phyloP scores from a whole-genome alignment of 1,140 invertebrate genomes.

The Gyrodactylus bullatarudis region DNA sequence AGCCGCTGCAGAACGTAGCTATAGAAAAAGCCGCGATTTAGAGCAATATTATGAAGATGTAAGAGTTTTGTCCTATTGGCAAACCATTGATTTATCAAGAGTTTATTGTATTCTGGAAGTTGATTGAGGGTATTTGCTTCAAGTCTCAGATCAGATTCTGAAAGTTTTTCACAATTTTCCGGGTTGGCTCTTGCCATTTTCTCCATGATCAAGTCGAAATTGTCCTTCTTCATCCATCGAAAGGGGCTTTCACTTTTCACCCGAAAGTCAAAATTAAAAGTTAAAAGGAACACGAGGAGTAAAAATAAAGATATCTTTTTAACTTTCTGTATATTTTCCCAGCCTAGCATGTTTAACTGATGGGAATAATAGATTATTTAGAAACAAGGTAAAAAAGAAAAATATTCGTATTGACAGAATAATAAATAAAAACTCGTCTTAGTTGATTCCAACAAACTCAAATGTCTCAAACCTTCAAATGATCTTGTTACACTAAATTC shows the following conservation, averaged over 20 bases:
- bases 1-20: conserved; percentile 40
- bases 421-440: too few species aligned
- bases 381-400: too few species aligned
- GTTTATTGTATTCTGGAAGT: conserved; percentile 60
- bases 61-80: conserved; percentile 62
- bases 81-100: conserved; percentile 70
- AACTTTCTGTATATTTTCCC: too few species aligned
- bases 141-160: conserved; percentile 44
- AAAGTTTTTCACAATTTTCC: conserved; percentile 55
- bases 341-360: too few species aligned
- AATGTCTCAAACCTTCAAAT: too few species aligned
- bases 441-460: too few species aligned
- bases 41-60: conserved; percentile 71
- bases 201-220: conserved; percentile 46
- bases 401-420: too few species aligned
- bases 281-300: too few species aligned
- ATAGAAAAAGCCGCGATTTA: conserved; percentile 69
- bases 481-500: too few species aligned
- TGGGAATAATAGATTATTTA: too few species aligned
- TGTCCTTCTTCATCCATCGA: conserved; percentile 23
- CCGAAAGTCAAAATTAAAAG: neutral
- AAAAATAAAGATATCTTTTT: too few species aligned
- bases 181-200: conserved; percentile 37
- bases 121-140: conserved; percentile 49
- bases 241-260: neutral